phyloP scores from a whole-genome alignment of 2,797 vertebrate genomes.

The Heterohyrax brucei region DNA sequence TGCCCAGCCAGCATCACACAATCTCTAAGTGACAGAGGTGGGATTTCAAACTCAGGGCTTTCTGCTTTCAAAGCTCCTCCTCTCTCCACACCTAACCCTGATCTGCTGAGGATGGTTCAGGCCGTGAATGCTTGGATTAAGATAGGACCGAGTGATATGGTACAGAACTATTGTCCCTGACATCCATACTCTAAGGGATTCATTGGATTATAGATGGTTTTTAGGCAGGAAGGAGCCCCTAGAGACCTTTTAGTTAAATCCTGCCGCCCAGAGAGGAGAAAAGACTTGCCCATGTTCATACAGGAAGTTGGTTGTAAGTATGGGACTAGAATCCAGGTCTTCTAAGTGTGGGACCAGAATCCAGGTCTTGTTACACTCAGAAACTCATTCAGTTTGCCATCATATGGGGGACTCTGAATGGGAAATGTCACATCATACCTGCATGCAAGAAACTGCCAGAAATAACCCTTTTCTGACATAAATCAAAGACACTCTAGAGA shows the following conservation, averaged over 20 bases:
- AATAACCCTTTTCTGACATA: neutral
- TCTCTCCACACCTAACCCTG: neutral
- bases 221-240: neutral
- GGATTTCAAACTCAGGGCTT: neutral
- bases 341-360: neutral
- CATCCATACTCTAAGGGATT: neutral
- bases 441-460: neutral
- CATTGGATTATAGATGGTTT: neutral
- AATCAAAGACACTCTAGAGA: neutral
- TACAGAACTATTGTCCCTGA: neutral
- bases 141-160: neutral
- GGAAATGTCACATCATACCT: neutral
- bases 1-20: neutral
- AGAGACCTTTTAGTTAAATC: conserved; percentile 11
- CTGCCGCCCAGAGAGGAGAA: neutral
- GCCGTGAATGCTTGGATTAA: neutral
- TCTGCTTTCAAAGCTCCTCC: conserved; percentile 22
- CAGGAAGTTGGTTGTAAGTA: neutral
- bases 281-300: neutral
- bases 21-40: conserved; percentile 9
- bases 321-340: neutral
- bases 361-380: neutral
- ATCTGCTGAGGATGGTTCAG: neutral
- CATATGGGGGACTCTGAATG: neutral
- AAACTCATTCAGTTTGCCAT: neutral